Evolutionary conservation across 2,113 vertebrate genomes (phyloP).

Genomic region (Albula glossodonta): DNA sequence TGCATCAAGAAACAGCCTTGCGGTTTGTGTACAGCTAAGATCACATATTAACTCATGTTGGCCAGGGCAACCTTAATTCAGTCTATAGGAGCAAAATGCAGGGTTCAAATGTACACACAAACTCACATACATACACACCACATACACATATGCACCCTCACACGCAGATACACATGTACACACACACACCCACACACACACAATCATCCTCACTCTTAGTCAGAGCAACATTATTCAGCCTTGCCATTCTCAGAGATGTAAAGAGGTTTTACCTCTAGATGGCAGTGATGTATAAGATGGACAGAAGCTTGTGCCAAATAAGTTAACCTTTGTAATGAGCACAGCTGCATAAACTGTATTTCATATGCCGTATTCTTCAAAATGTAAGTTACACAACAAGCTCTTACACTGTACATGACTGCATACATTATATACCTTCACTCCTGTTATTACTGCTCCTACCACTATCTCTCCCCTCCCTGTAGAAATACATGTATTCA

Average conservation of each 20-base stretch:
- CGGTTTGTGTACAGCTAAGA: background rate
- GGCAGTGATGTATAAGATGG: slow-evolving; percentile 43
- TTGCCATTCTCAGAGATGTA: background rate
- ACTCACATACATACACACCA: background rate
- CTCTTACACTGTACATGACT: background rate
- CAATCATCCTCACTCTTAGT: too few species aligned
- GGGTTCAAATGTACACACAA: too few species aligned
- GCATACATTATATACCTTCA: background rate
- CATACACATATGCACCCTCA: background rate
- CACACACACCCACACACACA: background rate
- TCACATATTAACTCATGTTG: background rate
- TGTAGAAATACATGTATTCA: background rate
- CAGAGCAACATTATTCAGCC: background rate
- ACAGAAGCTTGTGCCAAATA: background rate
- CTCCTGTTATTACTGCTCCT: background rate
- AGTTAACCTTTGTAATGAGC: background rate
- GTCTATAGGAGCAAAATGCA: too few species aligned
- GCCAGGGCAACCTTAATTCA: background rate
- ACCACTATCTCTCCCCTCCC: background rate
- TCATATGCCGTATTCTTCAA: background rate
- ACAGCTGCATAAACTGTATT: background rate
- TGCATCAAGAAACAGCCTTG: background rate
- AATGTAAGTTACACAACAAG: background rate
- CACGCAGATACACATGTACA: too few species aligned
- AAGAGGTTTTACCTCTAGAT: slow-evolving; percentile 53